phyloP scores from a whole-genome alignment of 1,140 invertebrate species.

The Habropoda laboriosa region DNA sequence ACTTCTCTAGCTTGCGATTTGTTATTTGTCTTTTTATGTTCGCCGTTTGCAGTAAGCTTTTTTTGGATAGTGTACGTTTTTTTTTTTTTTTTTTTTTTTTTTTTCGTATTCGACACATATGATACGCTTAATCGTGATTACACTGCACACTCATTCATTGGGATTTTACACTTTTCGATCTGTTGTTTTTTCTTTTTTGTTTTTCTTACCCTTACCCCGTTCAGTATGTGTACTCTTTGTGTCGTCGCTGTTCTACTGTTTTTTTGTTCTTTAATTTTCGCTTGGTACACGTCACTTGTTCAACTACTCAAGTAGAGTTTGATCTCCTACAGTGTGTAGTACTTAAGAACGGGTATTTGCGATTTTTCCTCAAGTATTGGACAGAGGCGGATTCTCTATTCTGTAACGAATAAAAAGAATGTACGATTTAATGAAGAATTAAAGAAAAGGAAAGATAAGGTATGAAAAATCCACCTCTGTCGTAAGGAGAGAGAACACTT shows the following conservation, averaged over 20 bases:
- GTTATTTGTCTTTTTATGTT: not conserved
- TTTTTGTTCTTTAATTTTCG: not conserved
- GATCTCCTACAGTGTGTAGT: not conserved
- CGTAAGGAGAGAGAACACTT: not conserved
- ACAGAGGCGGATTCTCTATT: conserved; percentile 24
- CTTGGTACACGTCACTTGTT: not conserved
- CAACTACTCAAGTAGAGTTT: conserved; percentile 14
- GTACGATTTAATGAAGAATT: not conserved
- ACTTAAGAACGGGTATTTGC: not conserved
- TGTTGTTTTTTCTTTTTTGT: not conserved
- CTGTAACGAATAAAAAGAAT: no score
- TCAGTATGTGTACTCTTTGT: not conserved
- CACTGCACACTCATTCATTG: conserved; percentile 12
- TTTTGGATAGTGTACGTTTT: no score
- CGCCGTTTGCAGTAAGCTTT: not conserved
- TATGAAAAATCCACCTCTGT: conserved; percentile 26
- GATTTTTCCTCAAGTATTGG: not conserved
- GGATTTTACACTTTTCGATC: not conserved
- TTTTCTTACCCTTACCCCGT: not conserved
- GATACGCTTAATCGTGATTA: not conserved
- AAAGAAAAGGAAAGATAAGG: not conserved
- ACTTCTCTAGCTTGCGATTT: conserved; percentile 31
- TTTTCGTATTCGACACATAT: conserved; percentile 12
- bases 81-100: not conserved
- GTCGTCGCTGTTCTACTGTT: not conserved